A percentile compares a stretch with the other conserved stretches of the same genome.
Conservation (phyloP, 2,797 vertebrate species). For the Chiloscyllium punctatum region DNA sequence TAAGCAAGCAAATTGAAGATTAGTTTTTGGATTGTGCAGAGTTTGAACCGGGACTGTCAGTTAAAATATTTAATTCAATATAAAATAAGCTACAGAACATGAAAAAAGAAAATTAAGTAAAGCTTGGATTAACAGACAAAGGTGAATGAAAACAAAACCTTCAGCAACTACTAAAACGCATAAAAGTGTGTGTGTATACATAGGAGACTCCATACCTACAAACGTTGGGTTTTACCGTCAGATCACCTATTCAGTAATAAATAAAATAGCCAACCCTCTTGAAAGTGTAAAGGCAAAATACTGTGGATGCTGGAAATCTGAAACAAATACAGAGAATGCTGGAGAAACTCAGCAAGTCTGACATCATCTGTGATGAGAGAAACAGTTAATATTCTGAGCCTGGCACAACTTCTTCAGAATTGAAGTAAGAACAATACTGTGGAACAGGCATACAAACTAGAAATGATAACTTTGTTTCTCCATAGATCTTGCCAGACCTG, state of each 20-base stretch:
- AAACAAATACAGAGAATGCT: no score
- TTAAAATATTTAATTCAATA: not conserved
- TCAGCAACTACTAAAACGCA: not conserved
- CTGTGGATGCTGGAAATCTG: no score
- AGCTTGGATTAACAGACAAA: not conserved
- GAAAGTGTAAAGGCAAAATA: no score
- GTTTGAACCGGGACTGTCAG: not conserved
- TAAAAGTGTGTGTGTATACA: not conserved
- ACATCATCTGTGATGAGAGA: no score
- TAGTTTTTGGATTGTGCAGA: not conserved
- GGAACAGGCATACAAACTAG: no score
- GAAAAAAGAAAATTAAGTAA: not conserved
- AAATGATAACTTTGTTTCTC: no score
- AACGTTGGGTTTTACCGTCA: not conserved
- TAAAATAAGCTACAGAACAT: not conserved
- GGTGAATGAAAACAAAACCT: not conserved
- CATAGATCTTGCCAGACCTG: no score
- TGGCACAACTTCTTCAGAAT: no score
- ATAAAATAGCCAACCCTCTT: not conserved
- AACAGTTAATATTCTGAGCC: no score
- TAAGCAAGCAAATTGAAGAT: not conserved
- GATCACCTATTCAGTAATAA: not conserved
- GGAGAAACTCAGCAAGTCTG: no score
- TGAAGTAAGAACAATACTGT: no score
- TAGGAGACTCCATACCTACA: not conserved